Percentiles rank a stretch among this genome's conserved stretches.
Conservation (phyloP, 2,113 vertebrate species). For the Nibea coibor region DNA sequence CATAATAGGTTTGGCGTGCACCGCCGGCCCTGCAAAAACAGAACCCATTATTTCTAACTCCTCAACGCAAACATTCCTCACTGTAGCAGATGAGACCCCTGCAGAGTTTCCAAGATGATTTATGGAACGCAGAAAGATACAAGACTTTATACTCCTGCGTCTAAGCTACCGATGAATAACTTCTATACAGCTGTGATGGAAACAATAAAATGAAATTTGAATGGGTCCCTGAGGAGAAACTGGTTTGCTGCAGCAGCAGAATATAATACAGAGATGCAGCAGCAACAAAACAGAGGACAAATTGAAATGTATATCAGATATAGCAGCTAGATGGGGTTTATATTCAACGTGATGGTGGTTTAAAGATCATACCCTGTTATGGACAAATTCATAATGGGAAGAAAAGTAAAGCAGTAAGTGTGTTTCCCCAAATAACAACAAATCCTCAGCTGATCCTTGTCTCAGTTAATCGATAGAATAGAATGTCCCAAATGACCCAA, state of each 20-base stretch:
- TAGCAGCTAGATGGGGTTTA: neutral
- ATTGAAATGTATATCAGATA: neutral
- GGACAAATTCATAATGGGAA: neutral
- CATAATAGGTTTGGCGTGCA: neutral
- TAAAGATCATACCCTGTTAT: neutral
- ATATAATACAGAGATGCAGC: neutral
- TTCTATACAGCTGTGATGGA: neutral
- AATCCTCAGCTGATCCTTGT: too few relatives aligned
- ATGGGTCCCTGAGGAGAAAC: neutral
- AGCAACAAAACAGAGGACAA: constrained; percentile 2
- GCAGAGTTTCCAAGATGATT: constrained; percentile 15
- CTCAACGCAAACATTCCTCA: constrained; percentile 2
- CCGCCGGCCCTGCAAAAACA: neutral
- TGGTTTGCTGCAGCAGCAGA: neutral
- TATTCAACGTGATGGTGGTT: neutral
- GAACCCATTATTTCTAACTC: neutral
- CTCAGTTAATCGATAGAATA: too few relatives aligned
- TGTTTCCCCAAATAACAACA: neutral
- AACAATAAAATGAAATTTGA: constrained; percentile 6
- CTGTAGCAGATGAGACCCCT: neutral
- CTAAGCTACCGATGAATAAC: neutral
- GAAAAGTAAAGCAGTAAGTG: neutral
- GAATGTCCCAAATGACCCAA: too few relatives aligned
- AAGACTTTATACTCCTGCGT: neutral
- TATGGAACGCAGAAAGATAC: neutral